Evolutionary conservation across 2,797 vertebrate species (phyloP).

Genomic region (Furcifer pardalis): DNA sequence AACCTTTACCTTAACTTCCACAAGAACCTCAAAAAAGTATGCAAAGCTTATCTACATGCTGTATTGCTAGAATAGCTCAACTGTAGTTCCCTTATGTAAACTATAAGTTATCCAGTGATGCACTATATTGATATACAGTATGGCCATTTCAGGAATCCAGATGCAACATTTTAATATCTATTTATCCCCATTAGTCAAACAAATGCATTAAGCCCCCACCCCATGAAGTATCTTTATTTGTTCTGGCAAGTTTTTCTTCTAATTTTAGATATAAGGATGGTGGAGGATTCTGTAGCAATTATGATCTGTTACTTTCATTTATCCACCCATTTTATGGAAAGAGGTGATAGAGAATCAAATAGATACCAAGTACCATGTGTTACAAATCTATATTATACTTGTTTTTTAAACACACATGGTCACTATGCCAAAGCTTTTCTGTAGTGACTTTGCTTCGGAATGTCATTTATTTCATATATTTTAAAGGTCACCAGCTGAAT

Average conservation of each 20-base stretch:
- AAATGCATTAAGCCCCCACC: too few species aligned
- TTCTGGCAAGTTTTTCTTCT: background rate
- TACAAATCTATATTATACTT: background rate
- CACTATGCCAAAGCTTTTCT: conserved; percentile 4
- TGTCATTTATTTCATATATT: background rate
- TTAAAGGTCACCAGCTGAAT: conserved; percentile 10
- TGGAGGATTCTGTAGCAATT: background rate
- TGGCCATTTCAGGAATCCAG: background rate
- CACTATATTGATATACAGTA: background rate
- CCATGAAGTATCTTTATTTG: too few species aligned
- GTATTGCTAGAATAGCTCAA: background rate
- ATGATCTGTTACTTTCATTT: background rate
- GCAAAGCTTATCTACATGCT: background rate
- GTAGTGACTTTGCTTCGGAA: background rate
- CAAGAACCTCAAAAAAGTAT: too few species aligned
- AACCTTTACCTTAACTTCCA: too few species aligned
- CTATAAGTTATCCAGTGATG: background rate
- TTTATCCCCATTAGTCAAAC: background rate
- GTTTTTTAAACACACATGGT: too few species aligned
- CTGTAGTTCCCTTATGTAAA: background rate
- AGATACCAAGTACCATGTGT: background rate
- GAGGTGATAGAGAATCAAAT: background rate
- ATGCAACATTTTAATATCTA: background rate
- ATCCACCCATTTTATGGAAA: too few species aligned
- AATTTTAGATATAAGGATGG: background rate